These are phyloP conservation scores for Ceratosolen solmsi DNA, from an alignment of 1,140 invertebrate species.

Conservation along the genomic window DNA sequence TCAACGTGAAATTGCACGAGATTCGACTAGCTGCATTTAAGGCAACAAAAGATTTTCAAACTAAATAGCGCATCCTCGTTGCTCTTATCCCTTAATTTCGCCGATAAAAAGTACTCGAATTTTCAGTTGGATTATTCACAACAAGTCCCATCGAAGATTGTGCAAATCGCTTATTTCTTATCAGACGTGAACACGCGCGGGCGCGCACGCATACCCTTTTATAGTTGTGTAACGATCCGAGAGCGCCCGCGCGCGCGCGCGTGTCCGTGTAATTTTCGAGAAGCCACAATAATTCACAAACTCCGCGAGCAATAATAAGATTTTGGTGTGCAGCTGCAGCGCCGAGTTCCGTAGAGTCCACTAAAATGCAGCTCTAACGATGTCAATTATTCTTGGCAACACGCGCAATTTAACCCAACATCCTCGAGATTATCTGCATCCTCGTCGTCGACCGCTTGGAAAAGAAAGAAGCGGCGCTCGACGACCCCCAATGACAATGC, in stretches of 20 bases:
- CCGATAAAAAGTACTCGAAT: too few species aligned
- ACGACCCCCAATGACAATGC: constrained; percentile 40
- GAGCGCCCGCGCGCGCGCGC: neutral
- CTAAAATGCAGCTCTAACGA: constrained; percentile 19
- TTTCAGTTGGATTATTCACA: too few species aligned
- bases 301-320: neutral
- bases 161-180: too few species aligned
- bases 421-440: constrained; percentile 23
- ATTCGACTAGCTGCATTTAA: too few species aligned
- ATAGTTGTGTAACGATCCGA: neutral
- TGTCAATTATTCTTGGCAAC: constrained; percentile 34
- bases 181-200: too few species aligned
- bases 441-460: neutral
- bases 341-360: neutral
- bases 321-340: neutral
- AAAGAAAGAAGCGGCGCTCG: neutral
- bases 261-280: neutral
- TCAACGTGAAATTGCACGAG: too few species aligned
- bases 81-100: too few species aligned
- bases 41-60: too few species aligned
- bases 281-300: neutral
- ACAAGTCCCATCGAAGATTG: too few species aligned
- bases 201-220: too few species aligned
- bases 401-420: constrained; percentile 28
- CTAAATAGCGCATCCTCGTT: too few species aligned